Evolutionary conservation across 2,113 vertebrate species (phyloP).

Genomic region (Pithys albifrons): DNA sequence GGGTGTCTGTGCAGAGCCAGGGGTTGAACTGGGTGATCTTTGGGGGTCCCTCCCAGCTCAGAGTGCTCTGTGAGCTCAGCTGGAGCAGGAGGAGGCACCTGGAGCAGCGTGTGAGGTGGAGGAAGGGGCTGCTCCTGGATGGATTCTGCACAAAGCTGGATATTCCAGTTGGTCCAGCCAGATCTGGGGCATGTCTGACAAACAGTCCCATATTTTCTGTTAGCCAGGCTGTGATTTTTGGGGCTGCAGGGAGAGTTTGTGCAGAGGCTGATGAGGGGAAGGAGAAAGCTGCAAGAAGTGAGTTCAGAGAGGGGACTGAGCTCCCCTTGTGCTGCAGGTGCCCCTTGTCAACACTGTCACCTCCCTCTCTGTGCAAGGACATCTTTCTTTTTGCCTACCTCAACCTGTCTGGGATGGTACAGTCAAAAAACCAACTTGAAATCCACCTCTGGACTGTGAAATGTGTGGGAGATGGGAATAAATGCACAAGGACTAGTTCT

Average conservation of each 20-base stretch:
- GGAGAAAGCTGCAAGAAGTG: neutral
- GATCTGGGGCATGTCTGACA: neutral
- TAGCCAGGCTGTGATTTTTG: neutral
- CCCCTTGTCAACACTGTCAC: neutral
- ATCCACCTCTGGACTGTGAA: neutral
- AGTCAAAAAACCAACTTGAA: neutral
- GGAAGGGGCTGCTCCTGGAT: neutral
- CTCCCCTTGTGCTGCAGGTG: neutral
- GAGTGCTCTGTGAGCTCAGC: neutral
- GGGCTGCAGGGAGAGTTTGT: neutral
- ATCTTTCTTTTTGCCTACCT: neutral
- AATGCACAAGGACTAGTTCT: neutral
- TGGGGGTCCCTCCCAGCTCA: fast-evolving
- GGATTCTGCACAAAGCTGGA: neutral
- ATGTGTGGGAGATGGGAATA: neutral
- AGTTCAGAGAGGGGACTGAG: neutral
- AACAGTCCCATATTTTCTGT: neutral
- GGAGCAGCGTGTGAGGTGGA: neutral
- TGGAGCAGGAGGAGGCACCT: neutral
- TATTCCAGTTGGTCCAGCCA: neutral
- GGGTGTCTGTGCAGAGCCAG: neutral
- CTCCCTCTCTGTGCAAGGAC: neutral
- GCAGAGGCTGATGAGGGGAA: neutral
- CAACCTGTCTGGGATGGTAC: neutral
- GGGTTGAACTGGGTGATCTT: fast-evolving